These are phyloP conservation scores for Fistularia tabacaria DNA, from an alignment of 2,797 vertebrate genomes.

Conservation along the genomic window DNA sequence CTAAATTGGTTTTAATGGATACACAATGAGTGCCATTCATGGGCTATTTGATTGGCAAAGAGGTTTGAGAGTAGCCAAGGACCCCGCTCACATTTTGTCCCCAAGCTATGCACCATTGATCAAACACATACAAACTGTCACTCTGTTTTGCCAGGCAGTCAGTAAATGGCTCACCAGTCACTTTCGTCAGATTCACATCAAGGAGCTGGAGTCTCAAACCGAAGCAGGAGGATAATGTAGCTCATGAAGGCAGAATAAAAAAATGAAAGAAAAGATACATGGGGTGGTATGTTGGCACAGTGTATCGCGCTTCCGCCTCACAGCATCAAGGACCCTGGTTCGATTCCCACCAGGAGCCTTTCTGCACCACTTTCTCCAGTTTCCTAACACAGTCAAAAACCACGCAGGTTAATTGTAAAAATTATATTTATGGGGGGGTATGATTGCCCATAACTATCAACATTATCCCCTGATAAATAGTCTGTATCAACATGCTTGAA, in stretches of 20 bases:
- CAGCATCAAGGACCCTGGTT: no score
- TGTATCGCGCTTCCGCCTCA: no score
- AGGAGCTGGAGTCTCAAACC: conserved; percentile 18
- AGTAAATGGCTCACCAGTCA: conserved; percentile 51
- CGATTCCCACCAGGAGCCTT: no score
- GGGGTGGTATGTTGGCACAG: not conserved
- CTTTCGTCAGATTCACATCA: conserved; percentile 46
- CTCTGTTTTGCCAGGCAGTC: conserved; percentile 44
- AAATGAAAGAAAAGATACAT: not conserved
- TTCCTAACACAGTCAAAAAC: no score
- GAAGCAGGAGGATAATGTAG: conserved; percentile 1
- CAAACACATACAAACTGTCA: conserved; percentile 69
- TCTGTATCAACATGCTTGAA: no score
- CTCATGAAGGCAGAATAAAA: not conserved
- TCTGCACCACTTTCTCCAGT: no score
- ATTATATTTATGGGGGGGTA: no score
- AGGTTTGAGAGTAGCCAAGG: conserved; percentile 52
- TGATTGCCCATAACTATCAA: no score
- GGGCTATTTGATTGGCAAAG: conserved; percentile 62
- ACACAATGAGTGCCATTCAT: conserved; percentile 54
- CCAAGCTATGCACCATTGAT: conserved; percentile 63
- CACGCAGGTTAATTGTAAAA: no score
- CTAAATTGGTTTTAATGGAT: conserved; percentile 73
- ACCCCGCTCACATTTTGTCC: conserved; percentile 50
- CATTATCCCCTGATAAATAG: no score